Evolutionary conservation across 2,797 vertebrate genomes (phyloP).

Genomic region (Enteromius radiatus): DNA sequence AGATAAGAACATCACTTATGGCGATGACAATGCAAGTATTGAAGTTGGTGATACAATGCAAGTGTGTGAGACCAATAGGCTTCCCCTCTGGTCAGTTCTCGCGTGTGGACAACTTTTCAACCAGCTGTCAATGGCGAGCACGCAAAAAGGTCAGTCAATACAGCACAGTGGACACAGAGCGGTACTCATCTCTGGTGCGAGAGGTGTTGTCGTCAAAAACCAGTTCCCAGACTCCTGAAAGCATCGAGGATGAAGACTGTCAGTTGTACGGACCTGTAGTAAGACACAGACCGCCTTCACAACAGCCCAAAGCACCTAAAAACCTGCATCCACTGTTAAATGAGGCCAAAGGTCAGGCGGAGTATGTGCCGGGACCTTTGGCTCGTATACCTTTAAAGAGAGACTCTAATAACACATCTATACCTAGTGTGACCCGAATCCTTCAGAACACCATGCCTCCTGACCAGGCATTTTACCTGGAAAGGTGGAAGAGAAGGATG

Average conservation of each 20-base stretch:
- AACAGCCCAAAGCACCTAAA: slow-evolving; percentile 68
- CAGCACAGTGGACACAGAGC: slow-evolving; percentile 82
- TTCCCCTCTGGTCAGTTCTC: slow-evolving; percentile 60
- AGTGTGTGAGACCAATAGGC: slow-evolving; percentile 45
- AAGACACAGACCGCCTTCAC: slow-evolving; percentile 68
- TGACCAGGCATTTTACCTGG: slow-evolving; percentile 86
- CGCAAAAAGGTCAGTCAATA: slow-evolving; percentile 85
- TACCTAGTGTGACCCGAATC: slow-evolving; percentile 90
- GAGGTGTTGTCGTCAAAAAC: slow-evolving; percentile 81
- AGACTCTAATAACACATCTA: slow-evolving; percentile 49
- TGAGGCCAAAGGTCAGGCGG: slow-evolving; percentile 61
- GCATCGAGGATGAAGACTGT: slow-evolving; percentile 80
- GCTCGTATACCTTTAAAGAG: slow-evolving; percentile 75
- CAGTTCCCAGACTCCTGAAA: slow-evolving; percentile 80
- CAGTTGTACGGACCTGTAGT: slow-evolving; percentile 83
- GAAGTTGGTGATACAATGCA: slow-evolving; percentile 46
- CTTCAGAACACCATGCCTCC: slow-evolving; percentile 89
- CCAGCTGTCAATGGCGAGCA: slow-evolving; percentile 63
- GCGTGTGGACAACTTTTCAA: slow-evolving; percentile 67
- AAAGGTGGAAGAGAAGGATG: slow-evolving; percentile 92
- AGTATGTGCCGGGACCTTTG: slow-evolving; percentile 66
- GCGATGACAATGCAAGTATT: slow-evolving; percentile 61
- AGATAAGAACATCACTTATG: not conserved
- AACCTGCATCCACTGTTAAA: slow-evolving; percentile 79
- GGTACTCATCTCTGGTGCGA: slow-evolving; percentile 84